A percentile compares a stretch with the other conserved stretches of the same genome.
Conservation (phyloP, 2,797 vertebrate genomes). For the Rhinichthys osculus region DNA sequence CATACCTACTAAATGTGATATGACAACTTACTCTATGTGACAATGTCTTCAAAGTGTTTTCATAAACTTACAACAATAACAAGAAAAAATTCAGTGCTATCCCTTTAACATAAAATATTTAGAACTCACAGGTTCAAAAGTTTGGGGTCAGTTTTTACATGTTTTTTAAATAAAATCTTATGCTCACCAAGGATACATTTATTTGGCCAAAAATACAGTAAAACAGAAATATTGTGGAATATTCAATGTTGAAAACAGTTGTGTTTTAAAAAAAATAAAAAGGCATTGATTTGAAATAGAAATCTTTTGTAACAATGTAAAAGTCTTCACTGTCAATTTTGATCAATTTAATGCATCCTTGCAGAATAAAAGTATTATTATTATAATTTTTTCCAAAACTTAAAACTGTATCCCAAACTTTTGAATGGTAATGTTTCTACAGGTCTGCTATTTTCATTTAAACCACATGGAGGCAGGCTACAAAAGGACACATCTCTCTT, state of each 20-base stretch:
- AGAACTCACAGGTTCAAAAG: background rate
- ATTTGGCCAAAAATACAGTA: background rate
- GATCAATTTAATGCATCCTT: too few species aligned
- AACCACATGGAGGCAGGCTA: conserved; percentile 19
- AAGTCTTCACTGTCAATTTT: background rate
- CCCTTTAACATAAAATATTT: background rate
- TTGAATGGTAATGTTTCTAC: background rate
- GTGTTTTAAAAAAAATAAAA: background rate
- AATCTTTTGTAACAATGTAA: background rate
- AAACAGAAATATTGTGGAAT: background rate
- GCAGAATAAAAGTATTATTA: background rate
- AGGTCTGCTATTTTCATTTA: background rate
- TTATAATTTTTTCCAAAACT: too few species aligned
- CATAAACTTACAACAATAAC: background rate
- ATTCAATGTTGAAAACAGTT: background rate
- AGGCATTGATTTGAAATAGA: background rate
- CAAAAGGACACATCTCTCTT: background rate
- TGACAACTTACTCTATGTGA: background rate
- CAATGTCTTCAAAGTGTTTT: background rate
- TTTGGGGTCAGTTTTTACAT: background rate
- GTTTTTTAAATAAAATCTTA: too few species aligned
- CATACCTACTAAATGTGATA: background rate
- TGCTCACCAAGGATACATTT: background rate
- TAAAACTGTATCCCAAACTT: too few species aligned
- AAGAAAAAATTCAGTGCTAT: background rate